These are phyloP conservation scores for Babyrousa celebensis DNA, from an alignment of 2,797 vertebrate genomes.

Conservation along the genomic window DNA sequence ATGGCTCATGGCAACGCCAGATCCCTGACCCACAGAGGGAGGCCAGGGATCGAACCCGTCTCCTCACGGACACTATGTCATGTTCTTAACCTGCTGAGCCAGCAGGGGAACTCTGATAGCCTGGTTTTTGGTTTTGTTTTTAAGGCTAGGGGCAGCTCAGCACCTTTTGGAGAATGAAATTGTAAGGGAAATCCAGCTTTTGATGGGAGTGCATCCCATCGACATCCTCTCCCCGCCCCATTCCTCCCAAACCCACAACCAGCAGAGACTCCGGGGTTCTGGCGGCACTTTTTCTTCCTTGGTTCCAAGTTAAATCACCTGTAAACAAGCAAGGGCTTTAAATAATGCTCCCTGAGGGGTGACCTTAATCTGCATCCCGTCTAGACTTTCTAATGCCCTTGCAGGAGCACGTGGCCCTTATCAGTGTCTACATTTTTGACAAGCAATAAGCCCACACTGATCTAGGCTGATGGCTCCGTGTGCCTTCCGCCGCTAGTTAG, in stretches of 20 bases:
- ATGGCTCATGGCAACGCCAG: too few species aligned
- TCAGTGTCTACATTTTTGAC: constrained; percentile 74
- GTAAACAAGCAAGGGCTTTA: constrained; percentile 64
- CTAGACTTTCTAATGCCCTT: constrained; percentile 78
- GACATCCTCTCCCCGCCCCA: too few species aligned
- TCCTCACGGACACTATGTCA: too few species aligned
- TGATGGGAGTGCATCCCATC: background rate
- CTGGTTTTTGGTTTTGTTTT: background rate
- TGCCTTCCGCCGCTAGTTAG: constrained; percentile 85
- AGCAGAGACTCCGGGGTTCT: background rate
- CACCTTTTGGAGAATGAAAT: background rate
- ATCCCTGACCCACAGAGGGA: too few species aligned
- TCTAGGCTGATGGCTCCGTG: constrained; percentile 84
- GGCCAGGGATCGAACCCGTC: too few species aligned
- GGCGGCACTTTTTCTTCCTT: background rate
- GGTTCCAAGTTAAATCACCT: constrained; percentile 35
- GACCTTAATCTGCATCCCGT: constrained; percentile 68
- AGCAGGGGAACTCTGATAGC: too few species aligned
- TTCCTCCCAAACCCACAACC: background rate
- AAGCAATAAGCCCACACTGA: constrained; percentile 80
- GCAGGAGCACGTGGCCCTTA: constrained; percentile 63
- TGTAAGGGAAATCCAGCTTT: background rate
- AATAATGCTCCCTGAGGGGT: constrained; percentile 63
- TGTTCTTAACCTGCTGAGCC: too few species aligned
- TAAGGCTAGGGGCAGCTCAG: background rate